Conservation (phyloP, 2,797 vertebrate species). For the Poliocrania exsul region DNA sequence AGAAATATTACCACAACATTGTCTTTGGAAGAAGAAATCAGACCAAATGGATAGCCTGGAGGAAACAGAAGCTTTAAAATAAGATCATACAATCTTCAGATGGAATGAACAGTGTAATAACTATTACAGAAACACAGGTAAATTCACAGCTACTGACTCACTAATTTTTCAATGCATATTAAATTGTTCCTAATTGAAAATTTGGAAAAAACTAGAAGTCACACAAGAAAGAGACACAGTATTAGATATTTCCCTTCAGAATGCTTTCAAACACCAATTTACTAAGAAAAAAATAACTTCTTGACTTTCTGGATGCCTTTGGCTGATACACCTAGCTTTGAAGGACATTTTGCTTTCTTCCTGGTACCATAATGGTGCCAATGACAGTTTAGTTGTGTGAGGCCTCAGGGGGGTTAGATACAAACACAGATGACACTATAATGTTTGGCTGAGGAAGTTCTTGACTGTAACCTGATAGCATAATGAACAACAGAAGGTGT, state of each 20-base stretch:
- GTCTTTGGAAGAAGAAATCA: not conserved
- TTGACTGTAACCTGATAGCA: slow-evolving; percentile 9
- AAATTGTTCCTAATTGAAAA: not conserved
- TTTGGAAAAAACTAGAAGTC: not conserved
- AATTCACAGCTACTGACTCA: not conserved
- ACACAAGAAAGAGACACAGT: not conserved
- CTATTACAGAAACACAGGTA: not conserved
- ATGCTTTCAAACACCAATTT: not conserved
- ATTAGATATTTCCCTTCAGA: not conserved
- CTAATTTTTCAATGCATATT: not conserved
- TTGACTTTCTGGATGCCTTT: not conserved
- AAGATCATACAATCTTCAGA: not conserved
- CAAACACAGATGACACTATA: not conserved
- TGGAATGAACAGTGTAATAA: not conserved
- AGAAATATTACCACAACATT: not conserved
- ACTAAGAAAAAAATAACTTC: not conserved
- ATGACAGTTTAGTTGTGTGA: not conserved
- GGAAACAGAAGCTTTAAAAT: not conserved
- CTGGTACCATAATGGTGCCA: not conserved
- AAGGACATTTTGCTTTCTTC: not conserved
- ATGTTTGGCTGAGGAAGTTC: slow-evolving; percentile 16
- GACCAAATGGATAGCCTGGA: not conserved
- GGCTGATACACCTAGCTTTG: not conserved
- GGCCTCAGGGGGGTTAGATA: not conserved
- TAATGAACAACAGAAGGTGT: slow-evolving; percentile 36